Evolutionary conservation across 1,140 invertebrate species (phyloP), one percentile per base, ranked within the genome.

Genomic region (Nautilus pompilius): DNA sequence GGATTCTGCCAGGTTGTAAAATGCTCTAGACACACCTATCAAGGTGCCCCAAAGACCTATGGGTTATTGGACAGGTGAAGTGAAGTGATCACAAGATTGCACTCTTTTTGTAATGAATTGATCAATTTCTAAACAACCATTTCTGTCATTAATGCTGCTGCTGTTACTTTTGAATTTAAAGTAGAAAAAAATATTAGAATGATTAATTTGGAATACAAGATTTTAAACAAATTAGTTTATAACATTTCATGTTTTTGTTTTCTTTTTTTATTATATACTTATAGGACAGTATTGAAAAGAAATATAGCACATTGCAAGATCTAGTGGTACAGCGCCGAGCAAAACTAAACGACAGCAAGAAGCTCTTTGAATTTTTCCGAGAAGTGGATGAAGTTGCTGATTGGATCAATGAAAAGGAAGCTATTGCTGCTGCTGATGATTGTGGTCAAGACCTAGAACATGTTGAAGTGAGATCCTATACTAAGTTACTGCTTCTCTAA

Each of bases 381-480:
- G 97, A 99, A 80, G 93, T 97, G 45, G 96, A 99, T 77, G 96
- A 98, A 80, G 98, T 96, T 6, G 95, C 95, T 80, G 93, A 96
- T 83, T 99, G 96, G 96, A 98, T 99, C 78, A 88, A 91, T 13
- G 97, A 99, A 83, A 98, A 98, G 84, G 95, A 97, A 63, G 93
- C 96, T 70, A 95, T 95, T 5, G 86, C 99, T 53, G 93, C 95
- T 72, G 96, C 94, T 72, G 94, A 98, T 72, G 97, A 99, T 83
- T 88, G 97, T 46, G 96, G 97, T 30, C 92, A 94, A 75, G 96
- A 99, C 85, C 84, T 99, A 72, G 88, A 97, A 59, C 96, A 93
- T 79, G 96, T 99, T 15, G 96, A 99, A 75, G 93, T 93, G 2
- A 81, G 96, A n/a, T n/a, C n/a, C n/a, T n/a, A n/a, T n/a, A n/a